phyloP scores from a whole-genome alignment of 2,113 vertebrate species.

The Podocnemis expansa region DNA sequence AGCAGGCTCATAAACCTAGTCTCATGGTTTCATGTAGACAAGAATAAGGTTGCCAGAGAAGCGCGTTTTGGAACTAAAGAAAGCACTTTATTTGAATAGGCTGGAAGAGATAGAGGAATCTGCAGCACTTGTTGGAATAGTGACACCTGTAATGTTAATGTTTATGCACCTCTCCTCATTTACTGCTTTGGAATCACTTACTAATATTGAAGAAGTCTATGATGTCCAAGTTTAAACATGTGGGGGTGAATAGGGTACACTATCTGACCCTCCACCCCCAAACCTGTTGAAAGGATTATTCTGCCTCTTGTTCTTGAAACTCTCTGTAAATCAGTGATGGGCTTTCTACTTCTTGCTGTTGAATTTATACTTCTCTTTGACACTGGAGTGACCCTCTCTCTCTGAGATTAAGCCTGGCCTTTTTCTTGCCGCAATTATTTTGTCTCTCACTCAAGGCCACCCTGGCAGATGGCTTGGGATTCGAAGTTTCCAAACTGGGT shows the following conservation, averaged over 20 bases:
- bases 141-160: not conserved
- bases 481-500: not conserved
- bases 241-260: not conserved
- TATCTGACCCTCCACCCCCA: not conserved
- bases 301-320: not conserved
- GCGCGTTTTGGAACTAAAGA: not conserved
- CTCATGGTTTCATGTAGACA: accelerated
- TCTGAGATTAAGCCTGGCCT: not conserved
- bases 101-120: not conserved
- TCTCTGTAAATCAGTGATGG: not conserved
- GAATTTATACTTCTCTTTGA: not conserved
- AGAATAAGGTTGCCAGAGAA: not conserved
- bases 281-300: not conserved
- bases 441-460: not conserved
- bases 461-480: not conserved
- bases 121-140: not conserved
- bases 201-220: not conserved
- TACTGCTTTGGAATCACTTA: not conserved
- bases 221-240: not conserved
- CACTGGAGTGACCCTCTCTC: not conserved
- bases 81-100: not conserved
- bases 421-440: not conserved
- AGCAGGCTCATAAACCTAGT: not conserved
- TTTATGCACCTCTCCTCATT: not conserved
- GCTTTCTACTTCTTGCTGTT: not conserved